phyloP scores from a whole-genome alignment of 30 jellyfish, hydroid and myxozoan genomes.

The Catostylus mosaicus region DNA sequence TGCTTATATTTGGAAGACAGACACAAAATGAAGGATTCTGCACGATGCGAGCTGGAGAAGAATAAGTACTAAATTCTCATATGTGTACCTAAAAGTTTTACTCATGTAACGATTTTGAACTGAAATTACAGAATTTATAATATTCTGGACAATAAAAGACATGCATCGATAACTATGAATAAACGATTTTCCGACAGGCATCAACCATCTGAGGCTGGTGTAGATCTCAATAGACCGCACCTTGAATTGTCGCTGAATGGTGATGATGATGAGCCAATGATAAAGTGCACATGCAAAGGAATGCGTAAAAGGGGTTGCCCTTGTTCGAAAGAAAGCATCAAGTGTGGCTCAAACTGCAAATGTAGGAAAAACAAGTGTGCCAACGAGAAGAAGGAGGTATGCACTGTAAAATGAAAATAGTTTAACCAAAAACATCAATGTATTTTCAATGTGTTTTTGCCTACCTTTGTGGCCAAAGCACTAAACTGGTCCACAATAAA shows the following conservation, averaged over 20 bases:
- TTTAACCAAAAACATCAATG: too few species aligned
- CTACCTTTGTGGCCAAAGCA: too few species aligned
- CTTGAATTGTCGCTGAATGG: conserved; percentile 11
- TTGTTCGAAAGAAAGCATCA: conserved; percentile 9
- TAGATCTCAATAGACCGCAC: conserved; percentile 6
- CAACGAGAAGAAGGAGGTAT: conserved; percentile 16
- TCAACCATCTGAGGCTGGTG: conserved; percentile 3
- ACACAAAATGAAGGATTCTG: too few species aligned
- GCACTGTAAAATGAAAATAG: not conserved
- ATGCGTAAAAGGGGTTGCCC: conserved; percentile 23
- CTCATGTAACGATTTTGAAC: not conserved
- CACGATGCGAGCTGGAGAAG: too few species aligned
- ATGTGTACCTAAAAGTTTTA: too few species aligned
- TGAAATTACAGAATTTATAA: not conserved
- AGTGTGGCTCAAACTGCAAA: conserved; percentile 11
- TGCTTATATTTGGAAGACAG: too few species aligned
- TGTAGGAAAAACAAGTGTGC: conserved; percentile 10
- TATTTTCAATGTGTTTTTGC: too few species aligned
- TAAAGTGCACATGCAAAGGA: conserved; percentile 2
- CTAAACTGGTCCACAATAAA: too few species aligned
- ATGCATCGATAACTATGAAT: too few species aligned
- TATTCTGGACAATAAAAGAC: not conserved
- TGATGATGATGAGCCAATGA: conserved; percentile 10
- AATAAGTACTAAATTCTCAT: too few species aligned
- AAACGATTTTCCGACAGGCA: conserved; percentile 14